Evolutionary conservation across 2,888 invertebrate genomes (phyloP), one percentile per base, ranked within the genome.

Genomic region (Pecten maximus): DNA sequence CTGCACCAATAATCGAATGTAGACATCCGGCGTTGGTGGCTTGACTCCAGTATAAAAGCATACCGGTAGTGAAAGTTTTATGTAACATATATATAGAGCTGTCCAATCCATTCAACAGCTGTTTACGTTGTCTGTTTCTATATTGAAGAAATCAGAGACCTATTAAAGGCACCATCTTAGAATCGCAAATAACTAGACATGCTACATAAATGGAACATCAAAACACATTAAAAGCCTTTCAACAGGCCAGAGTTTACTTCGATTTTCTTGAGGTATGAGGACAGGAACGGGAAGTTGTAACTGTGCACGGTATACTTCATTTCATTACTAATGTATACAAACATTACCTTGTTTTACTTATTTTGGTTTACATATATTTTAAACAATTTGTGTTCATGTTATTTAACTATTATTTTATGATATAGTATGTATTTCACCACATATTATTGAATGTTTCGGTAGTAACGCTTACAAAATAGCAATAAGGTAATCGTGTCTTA

Each of bases 141-240:
- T 74, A 74, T 28, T 74, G 28, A 23, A 74, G 74, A 74, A 74
- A 74, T 74, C 74, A 74, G 74, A 74, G 28, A 74, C 12, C 74
- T 35, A 74, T 74, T 12, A 74, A 74, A 35, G 35, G 35, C 35
- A 74, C 28, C 74, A 74, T 35, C 4, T 60, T 60, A 8, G 74
- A 15, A 74, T 74, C 74, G 28, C 74, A 74, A 74, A 28, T 74
- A 74, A 74, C 74, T 23, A 35, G 15, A 35, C 10, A 74, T 3
- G 35, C 74, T 35, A 35, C 28, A 35, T 74, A 0, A 28, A 35
- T 10, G 10, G 74, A 10, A 35, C 35, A 35, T 74, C 74, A 74
- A 74, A 74, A 19, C 2, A 74, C 12, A 1, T 35, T 74, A 3
- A 28, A 35, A 35, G 74, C 28, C 28, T 60, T 4, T 60, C 23